Conservation (phyloP, 2,797 vertebrate species). For the Amblyraja radiata region DNA sequence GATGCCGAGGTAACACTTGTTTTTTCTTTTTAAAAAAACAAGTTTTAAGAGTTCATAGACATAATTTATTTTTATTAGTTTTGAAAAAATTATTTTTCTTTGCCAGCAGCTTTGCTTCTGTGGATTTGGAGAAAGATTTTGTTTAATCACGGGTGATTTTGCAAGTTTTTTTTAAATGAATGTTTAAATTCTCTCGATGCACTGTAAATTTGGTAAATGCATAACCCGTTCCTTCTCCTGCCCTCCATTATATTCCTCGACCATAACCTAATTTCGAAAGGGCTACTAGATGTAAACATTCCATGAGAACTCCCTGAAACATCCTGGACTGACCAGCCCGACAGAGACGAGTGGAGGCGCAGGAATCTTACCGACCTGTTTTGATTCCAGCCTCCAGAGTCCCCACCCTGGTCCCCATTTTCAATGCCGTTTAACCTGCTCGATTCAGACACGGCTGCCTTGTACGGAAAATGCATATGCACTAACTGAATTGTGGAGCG, state of each 20-base stretch:
- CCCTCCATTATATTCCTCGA: not conserved
- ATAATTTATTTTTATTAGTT: not conserved
- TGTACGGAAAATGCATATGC: slow-evolving; percentile 58
- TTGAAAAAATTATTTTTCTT: not conserved
- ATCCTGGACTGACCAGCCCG: not conserved
- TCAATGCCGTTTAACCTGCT: not conserved
- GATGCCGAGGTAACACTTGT: not conserved
- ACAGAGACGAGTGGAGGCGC: not conserved
- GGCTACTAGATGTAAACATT: slow-evolving; percentile 48
- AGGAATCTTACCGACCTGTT: not conserved
- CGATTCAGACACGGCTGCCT: slow-evolving; percentile 45
- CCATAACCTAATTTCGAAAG: not conserved
- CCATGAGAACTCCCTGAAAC: slow-evolving; percentile 45
- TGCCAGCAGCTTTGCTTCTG: not conserved
- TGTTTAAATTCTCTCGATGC: not conserved
- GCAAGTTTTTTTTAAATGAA: not conserved
- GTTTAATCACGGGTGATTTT: not conserved
- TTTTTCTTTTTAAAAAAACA: too few relatives aligned
- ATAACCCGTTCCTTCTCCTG: not conserved
- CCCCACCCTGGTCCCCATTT: not conserved
- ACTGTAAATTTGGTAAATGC: not conserved
- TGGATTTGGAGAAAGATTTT: not conserved
- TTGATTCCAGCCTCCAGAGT: too few relatives aligned
- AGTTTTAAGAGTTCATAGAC: not conserved
- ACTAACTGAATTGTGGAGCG: slow-evolving; percentile 59